Conservation (phyloP, 2,888 invertebrate species). For the Sycophila texana region DNA sequence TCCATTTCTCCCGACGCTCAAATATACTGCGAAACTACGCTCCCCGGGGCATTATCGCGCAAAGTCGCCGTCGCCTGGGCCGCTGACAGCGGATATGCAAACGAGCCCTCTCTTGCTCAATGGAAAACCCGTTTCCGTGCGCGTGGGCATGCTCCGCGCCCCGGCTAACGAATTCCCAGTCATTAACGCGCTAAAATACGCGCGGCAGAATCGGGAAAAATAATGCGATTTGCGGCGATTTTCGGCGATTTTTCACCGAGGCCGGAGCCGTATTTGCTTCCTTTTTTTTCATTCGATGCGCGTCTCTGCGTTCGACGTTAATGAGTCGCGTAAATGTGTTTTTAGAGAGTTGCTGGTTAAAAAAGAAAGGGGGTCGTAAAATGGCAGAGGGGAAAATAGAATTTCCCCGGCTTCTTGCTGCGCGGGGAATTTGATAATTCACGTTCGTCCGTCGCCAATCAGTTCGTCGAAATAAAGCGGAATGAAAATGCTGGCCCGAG, state of each 20-base stretch:
- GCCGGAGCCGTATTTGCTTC: background rate
- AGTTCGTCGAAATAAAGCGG: no score
- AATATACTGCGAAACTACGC: conserved; percentile 53
- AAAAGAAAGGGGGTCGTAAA: no score
- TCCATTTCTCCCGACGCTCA: background rate
- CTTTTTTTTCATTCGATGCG: background rate
- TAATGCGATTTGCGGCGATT: conserved; percentile 4
- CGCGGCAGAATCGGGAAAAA: conserved; percentile 4
- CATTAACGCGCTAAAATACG: conserved; percentile 10
- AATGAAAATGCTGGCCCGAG: no score
- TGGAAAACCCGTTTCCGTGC: conserved; percentile 62
- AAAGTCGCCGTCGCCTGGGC: conserved; percentile 55
- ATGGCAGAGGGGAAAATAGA: no score
- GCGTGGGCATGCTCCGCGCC: background rate
- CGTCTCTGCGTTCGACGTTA: background rate
- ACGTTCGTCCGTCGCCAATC: no score
- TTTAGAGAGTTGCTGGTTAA: no score
- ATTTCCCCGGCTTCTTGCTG: no score
- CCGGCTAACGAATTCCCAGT: conserved; percentile 38
- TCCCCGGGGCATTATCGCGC: conserved; percentile 60
- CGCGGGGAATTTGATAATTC: background rate
- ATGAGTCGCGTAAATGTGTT: background rate
- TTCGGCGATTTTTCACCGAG: background rate
- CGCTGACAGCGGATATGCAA: conserved; percentile 70
- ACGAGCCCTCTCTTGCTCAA: conserved; percentile 60